These are phyloP conservation scores for Bubo blakistoni DNA, from an alignment of 2,113 vertebrate species.

Conservation along the genomic window DNA sequence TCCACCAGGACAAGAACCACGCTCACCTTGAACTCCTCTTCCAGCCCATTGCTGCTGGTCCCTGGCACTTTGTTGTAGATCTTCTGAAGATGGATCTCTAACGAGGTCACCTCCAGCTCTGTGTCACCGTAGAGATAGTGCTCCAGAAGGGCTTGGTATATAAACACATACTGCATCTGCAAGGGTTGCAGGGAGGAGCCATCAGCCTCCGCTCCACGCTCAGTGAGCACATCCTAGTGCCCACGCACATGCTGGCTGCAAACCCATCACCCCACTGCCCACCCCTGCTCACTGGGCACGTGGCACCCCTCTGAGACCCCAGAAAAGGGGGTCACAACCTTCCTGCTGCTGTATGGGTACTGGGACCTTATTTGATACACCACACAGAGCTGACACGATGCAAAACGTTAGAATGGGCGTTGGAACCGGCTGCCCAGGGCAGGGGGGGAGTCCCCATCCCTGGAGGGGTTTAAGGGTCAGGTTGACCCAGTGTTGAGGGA, in stretches of 20 bases:
- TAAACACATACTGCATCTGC: slow-evolving; percentile 99
- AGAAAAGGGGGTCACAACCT: not conserved
- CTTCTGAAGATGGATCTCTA: slow-evolving; percentile 94
- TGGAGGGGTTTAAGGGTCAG: too few relatives aligned
- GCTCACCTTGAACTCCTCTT: slow-evolving; percentile 96
- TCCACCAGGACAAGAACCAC: not conserved
- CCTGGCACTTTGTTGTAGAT: slow-evolving; percentile 92
- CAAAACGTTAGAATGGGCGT: not conserved
- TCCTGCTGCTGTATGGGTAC: not conserved
- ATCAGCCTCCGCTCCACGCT: not conserved
- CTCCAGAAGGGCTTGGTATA: slow-evolving; percentile 96
- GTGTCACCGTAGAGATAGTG: slow-evolving; percentile 98
- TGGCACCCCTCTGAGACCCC: not conserved
- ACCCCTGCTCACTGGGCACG: rapidly evolving
- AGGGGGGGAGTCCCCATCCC: too few relatives aligned
- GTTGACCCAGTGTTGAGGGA: too few relatives aligned
- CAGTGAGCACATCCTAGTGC: rapidly evolving
- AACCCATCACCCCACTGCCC: not conserved
- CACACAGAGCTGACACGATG: not conserved
- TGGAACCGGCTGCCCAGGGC: too few relatives aligned
- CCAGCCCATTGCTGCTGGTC: slow-evolving; percentile 90
- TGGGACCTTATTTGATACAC: not conserved
- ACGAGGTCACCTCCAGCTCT: slow-evolving; percentile 95
- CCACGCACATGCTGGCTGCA: rapidly evolving
- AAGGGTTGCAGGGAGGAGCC: not conserved